A percentile compares a stretch with the other conserved stretches of the same genome.
These are phyloP conservation scores for Vimba vimba DNA, from an alignment of 2,113 vertebrate species.

Conservation along the genomic window DNA sequence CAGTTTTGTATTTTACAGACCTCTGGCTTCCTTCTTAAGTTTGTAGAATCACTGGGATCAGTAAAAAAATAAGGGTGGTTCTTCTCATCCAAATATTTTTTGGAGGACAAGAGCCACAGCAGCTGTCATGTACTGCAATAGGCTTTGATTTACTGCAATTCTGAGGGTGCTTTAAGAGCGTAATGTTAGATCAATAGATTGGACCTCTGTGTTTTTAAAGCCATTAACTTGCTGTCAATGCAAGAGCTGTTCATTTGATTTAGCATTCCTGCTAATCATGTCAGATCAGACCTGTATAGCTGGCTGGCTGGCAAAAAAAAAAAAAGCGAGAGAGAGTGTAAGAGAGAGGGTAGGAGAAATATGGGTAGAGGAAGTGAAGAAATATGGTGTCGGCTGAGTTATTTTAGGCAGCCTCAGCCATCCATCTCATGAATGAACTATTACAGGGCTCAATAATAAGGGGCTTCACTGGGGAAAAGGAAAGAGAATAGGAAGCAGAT, in stretches of 20 bases:
- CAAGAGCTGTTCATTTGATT: conserved; percentile 48
- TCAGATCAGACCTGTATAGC: conserved; percentile 16
- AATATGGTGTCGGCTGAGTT: conserved; percentile 38
- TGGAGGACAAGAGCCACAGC: background rate
- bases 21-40: background rate
- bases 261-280: conserved; percentile 38
- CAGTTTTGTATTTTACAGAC: background rate
- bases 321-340: conserved; percentile 39
- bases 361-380: conserved; percentile 40
- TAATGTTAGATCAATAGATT: conserved; percentile 47
- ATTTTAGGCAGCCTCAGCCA: conserved; percentile 57
- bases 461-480: conserved; percentile 8
- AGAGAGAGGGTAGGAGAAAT: conserved; percentile 23
- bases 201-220: conserved; percentile 34
- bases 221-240: background rate
- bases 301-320: conserved; percentile 4
- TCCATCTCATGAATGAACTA: conserved; percentile 55
- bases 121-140: conserved; percentile 20
- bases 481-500: conserved; percentile 13
- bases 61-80: background rate
- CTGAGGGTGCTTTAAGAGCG: conserved; percentile 34
- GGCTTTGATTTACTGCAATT: conserved; percentile 45
- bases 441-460: conserved; percentile 41
- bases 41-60: background rate
- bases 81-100: background rate